Conservation (phyloP, 2,797 vertebrate species). For the Nothura maculosa region DNA sequence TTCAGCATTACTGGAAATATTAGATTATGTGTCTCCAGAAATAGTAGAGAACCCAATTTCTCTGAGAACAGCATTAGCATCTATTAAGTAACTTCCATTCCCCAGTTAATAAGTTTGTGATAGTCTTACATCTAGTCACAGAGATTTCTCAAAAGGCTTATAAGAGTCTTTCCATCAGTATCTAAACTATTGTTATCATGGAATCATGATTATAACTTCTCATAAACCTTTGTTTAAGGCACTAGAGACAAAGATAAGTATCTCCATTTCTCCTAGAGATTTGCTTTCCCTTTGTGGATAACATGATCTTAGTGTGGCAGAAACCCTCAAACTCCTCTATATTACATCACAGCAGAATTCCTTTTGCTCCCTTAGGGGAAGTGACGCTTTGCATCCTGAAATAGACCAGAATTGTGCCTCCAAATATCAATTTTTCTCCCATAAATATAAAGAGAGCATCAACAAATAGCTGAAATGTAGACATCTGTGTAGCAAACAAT, state of each 20-base stretch:
- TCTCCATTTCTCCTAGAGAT: background rate
- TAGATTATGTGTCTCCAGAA: background rate
- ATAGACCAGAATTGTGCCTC: background rate
- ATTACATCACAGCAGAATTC: background rate
- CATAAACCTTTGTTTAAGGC: background rate
- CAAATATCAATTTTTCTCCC: background rate
- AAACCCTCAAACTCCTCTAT: background rate
- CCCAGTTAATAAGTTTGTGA: background rate
- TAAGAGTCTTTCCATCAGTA: background rate
- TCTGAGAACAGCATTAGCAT: background rate
- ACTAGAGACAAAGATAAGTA: background rate
- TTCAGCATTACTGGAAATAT: background rate
- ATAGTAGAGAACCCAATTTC: background rate
- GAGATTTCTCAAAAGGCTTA: background rate
- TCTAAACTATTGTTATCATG: background rate
- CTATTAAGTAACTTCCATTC: background rate
- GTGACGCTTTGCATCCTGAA: background rate
- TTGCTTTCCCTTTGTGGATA: background rate
- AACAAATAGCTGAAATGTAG: slow-evolving; percentile 23
- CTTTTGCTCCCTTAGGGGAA: background rate
- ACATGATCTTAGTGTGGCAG: background rate
- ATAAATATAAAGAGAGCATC: background rate
- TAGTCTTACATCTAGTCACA: background rate
- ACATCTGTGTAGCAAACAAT: slow-evolving; percentile 17
- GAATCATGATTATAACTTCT: background rate